Conservation (phyloP, 2,888 invertebrate species). For the Dexiosoma caninum region DNA sequence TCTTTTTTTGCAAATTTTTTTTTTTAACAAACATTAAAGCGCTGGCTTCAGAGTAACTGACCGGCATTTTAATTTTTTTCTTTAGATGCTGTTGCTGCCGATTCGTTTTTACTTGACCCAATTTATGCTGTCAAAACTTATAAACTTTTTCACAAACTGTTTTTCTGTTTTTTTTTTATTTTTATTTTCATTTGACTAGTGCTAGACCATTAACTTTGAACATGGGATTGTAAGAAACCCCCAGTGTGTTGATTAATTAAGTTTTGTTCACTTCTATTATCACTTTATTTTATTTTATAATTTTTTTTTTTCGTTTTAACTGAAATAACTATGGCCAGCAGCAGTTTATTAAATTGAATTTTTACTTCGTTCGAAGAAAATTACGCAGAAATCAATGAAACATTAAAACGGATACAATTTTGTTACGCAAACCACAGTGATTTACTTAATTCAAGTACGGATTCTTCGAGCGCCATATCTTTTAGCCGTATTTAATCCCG, state of each 20-base stretch:
- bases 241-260: conserved; percentile 67
- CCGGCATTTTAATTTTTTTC: conserved; percentile 12
- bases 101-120: conserved; percentile 68
- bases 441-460: too few species aligned
- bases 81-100: conserved; percentile 36
- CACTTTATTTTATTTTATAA: neutral
- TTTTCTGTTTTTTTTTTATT: conserved; percentile 13
- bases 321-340: conserved; percentile 27
- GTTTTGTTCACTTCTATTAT: conserved; percentile 56
- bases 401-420: neutral
- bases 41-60: conserved; percentile 29
- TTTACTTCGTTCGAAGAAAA: conserved; percentile 2
- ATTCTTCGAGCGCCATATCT: too few species aligned
- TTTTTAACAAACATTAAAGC: neutral
- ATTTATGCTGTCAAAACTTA: conserved; percentile 67
- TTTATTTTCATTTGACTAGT: conserved; percentile 10
- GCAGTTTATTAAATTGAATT: too few species aligned
- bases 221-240: conserved; percentile 51
- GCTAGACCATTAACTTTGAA: conserved; percentile 26
- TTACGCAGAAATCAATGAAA: neutral
- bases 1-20: conserved; percentile 8
- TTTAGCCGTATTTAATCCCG: too few species aligned
- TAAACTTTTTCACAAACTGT: conserved; percentile 58
- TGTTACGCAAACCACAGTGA: neutral
- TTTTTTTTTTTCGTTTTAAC: neutral